Conservation (phyloP, 2,888 invertebrate genomes). For the Cloeon dipterum region DNA sequence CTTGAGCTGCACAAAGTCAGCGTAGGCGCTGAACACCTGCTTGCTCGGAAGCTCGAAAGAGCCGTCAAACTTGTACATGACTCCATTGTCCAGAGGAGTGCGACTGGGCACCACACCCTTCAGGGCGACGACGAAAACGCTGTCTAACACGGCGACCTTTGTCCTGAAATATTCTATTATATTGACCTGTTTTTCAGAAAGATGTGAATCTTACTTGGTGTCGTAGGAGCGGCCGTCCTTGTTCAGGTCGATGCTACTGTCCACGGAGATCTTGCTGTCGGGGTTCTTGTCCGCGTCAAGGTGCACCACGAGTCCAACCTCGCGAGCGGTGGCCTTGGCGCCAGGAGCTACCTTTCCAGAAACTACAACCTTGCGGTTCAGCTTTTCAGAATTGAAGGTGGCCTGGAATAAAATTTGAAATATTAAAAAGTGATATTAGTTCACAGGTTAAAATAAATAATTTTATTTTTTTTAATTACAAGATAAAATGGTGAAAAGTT, state of each 20-base stretch:
- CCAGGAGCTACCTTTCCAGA: constrained; percentile 20
- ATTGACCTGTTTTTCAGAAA: background rate
- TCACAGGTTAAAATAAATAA: too few relatives aligned
- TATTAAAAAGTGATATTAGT: too few relatives aligned
- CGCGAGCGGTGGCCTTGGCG: constrained; percentile 16
- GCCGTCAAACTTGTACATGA: constrained; percentile 21
- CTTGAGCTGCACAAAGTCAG: background rate
- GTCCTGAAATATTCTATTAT: constrained; percentile 19
- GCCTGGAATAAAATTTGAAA: too few relatives aligned
- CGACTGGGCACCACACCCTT: constrained; percentile 21
- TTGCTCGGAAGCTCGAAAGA: background rate
- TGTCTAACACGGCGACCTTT: constrained; percentile 21
- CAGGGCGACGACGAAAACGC: constrained; percentile 22
- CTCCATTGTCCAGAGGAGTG: constrained; percentile 20
- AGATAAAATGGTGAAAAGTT: too few relatives aligned
- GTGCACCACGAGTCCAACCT: constrained; percentile 31
- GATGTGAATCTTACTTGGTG: constrained; percentile 28
- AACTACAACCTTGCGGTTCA: constrained; percentile 1
- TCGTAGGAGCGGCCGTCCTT: constrained; percentile 19
- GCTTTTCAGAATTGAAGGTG: constrained; percentile 24
- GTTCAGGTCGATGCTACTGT: constrained; percentile 27
- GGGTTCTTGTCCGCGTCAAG: constrained; percentile 47
- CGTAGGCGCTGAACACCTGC: background rate
- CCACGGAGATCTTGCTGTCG: constrained; percentile 36
- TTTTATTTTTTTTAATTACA: too few relatives aligned